Percentiles rank a stretch among this genome's conserved stretches.
phyloP scores from a whole-genome alignment of 2,888 invertebrate species.

The Tiliacea aurago region DNA sequence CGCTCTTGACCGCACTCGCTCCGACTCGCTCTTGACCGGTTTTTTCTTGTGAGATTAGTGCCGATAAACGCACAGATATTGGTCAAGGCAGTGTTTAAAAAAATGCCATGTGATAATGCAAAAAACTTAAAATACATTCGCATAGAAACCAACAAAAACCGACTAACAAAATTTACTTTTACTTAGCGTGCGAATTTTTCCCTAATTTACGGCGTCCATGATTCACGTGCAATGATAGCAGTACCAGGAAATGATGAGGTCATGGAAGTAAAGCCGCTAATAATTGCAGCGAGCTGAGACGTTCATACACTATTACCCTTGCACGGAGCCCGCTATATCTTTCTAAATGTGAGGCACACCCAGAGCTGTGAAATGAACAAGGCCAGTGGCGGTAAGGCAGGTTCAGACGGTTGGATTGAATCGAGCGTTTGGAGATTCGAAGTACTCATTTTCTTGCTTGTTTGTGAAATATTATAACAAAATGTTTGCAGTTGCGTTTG shows the following conservation, averaged over 20 bases:
- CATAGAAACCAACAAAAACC: neutral
- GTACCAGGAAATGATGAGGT: constrained; percentile 54
- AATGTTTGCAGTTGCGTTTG: neutral
- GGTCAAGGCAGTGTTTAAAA: neutral
- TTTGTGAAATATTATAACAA: neutral
- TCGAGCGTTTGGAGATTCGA: neutral
- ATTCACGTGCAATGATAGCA: constrained; percentile 56
- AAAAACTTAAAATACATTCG: neutral
- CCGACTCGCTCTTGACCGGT: no score
- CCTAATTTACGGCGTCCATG: constrained; percentile 35
- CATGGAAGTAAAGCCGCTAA: constrained; percentile 54
- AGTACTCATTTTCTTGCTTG: neutral
- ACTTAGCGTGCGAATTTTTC: constrained; percentile 16
- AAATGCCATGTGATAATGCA: neutral
- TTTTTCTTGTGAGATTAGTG: neutral
- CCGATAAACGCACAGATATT: no score
- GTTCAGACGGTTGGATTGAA: constrained; percentile 27
- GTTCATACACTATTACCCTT: constrained; percentile 60
- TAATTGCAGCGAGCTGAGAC: constrained; percentile 64
- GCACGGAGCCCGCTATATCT: constrained; percentile 48
- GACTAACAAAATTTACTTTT: constrained; percentile 18
- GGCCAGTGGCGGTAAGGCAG: constrained; percentile 40
- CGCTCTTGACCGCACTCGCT: no score
- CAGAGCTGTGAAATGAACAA: constrained; percentile 57
- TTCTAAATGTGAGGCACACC: constrained; percentile 45